Base-by-base conservation (phyloP, 2,888 invertebrate species). In the Catocala fraxini region DNA sequence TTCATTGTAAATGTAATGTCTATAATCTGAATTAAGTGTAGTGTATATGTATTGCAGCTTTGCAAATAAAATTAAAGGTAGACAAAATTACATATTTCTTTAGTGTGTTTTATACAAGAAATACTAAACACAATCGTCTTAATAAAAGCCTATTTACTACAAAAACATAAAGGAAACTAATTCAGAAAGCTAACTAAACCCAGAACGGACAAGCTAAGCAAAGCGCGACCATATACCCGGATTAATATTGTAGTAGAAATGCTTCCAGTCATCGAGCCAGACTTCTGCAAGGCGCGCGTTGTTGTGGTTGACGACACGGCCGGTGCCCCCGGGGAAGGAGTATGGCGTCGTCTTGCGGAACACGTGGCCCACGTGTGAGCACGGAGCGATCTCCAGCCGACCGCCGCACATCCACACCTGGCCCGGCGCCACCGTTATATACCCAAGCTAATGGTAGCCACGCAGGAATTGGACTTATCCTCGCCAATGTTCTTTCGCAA, bases 191-290 rank as follows among this genome's bases (percentile, higher is more conserved):
- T 9, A 39, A 53, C 53, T 48, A 9, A 59, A 53, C 53, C 4
- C 42, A 54, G 53, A 59, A 53, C 59, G 53, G 25, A 10, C n/a
- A 34, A 6, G 34, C 59, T 45, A 54, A 56, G 35, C 62, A 57
- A 53, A 49, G 57, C 51, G 46, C 5, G 43, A 51, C 56, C 57
- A 60, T 57, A 66, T 77, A 98, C 98, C 98, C 97, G 98, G 98
- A 96, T 98, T 98, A 95, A 99, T 98, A 95, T 97, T 98, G 97
- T 98, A 99, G 97, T 98, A 99, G 97, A 99, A 99, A 92, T 98
- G 97, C 96, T 98, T 98, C 97, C 99, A 99, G 88, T 99, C 98
- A 95, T 99, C 99, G 95, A 99, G 97, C 99, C 99, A 99, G 84
- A 99, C 99, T 93, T 99, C 98, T 76, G 99, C 99, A 86, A 99